A percentile compares a stretch with the other conserved stretches of the same genome.
Conservation (phyloP, 2,888 invertebrate genomes). For the Pimpla rufipes region DNA sequence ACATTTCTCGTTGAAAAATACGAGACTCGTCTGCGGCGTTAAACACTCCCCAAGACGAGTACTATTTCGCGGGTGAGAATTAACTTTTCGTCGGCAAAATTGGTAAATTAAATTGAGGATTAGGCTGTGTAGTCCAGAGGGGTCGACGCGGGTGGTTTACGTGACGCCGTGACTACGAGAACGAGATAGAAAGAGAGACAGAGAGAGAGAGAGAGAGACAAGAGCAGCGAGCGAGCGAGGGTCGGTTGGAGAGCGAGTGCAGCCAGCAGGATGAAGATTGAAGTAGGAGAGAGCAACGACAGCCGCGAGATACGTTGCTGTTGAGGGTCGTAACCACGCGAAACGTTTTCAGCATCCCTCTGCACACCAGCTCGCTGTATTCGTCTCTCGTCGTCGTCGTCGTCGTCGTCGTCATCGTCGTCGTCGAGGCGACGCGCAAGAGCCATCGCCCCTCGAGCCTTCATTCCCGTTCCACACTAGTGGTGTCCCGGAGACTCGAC, state of each 20-base stretch:
- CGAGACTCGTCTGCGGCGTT: conserved; percentile 2
- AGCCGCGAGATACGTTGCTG: conserved; percentile 52
- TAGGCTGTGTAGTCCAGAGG: conserved; percentile 3
- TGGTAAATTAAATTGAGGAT: conserved; percentile 62
- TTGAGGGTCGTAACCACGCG: conserved; percentile 66
- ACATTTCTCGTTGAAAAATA: not conserved
- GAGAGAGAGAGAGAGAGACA: conserved; percentile 36
- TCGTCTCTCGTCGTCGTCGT: conserved; percentile 30
- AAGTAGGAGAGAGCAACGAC: conserved; percentile 50
- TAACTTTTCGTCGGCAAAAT: conserved; percentile 59
- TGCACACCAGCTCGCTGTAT: conserved; percentile 29
- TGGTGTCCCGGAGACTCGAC: conserved; percentile 36
- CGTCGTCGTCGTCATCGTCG: conserved; percentile 17
- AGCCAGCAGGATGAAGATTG: conserved; percentile 14
- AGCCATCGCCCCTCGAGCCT: conserved; percentile 61
- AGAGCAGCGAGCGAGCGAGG: too few relatives aligned
- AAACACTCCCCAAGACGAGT: conserved; percentile 20
- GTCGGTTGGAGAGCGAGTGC: not conserved
- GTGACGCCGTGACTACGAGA: not conserved
- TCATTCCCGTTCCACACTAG: conserved; percentile 42
- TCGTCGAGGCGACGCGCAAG: conserved; percentile 56
- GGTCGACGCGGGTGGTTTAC: conserved; percentile 38
- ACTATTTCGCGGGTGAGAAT: conserved; percentile 28
- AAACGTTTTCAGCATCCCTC: conserved; percentile 66
- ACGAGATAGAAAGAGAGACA: conserved; percentile 39